Base-by-base conservation (phyloP, 53 echinoderm and acorn worm species). In the Hippasteria phrygiana region DNA sequence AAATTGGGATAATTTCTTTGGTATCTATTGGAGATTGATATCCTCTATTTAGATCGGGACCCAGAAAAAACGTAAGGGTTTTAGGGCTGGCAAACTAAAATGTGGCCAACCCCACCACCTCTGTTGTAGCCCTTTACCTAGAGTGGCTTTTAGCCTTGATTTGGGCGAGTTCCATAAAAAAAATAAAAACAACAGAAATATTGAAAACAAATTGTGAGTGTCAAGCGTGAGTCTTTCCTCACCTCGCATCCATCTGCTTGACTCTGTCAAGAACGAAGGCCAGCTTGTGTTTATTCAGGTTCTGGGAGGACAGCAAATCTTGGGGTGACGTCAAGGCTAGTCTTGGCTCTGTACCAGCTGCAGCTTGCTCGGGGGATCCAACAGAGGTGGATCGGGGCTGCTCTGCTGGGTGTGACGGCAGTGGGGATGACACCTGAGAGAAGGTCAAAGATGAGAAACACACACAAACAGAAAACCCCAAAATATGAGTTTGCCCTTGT, bases 231-330 rank as follows among this genome's bases (percentile, higher is more conserved):
- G 4, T 0, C 43, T 8, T 11, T 12, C 76, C 90, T 92, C 26
- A 96, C 96, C 74, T 95, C n/a, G 93, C 78, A 92, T 96, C 96
- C 95, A 96, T 94, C n/a, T 83, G 88, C 53, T 95, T 96, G 40
- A 96, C 96, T 73, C 93, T 96, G 29, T 95, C 95, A 28, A 96
- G 74, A 11, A 95, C 96, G 69, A 95, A 88, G 18, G 90, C 90
- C 90, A 96, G 75, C 87, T 93, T 95, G 88, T 93, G 48, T 37
- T 95, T 80, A 83, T 92, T 90, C 17, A 96, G 90, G 36, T 95
- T 95, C 92, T 93, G 93, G 11, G 96, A 93, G 32, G 83, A 88
- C 69, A 95, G 37, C 27, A 96, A 45, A 50, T 90, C 90, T 39
- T 75, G 82, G 31, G 90, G 38, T 4, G 90, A 47, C 55, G 9